A percentile compares a stretch with the other conserved stretches of the same genome.
Conservation (phyloP, 1,140 invertebrate species). For the Zeugodacus cucurbitae region DNA sequence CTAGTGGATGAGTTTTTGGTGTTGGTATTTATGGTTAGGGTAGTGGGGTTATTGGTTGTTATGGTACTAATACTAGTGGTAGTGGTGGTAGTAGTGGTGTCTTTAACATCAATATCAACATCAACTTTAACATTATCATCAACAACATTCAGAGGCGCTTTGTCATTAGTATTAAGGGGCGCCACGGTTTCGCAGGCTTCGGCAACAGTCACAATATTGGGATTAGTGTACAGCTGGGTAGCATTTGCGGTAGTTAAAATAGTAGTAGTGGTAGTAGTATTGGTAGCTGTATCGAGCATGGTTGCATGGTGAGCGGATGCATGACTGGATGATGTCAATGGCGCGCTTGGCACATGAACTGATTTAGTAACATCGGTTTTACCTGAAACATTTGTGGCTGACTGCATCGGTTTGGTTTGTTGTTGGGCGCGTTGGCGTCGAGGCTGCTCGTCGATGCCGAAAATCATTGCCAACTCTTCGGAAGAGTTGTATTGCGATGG, state of each 20-base stretch:
- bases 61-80: constrained; percentile 44
- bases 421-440: constrained; percentile 21
- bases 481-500: constrained; percentile 72
- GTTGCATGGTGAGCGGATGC: background rate
- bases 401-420: constrained; percentile 37
- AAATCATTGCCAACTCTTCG: constrained; percentile 72
- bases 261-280: background rate
- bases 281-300: background rate
- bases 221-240: constrained; percentile 50
- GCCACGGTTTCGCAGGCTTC: background rate
- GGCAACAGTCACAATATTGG: constrained; percentile 38
- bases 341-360: background rate
- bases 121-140: constrained; percentile 47
- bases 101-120: constrained; percentile 5
- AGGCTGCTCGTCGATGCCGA: constrained; percentile 62
- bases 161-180: background rate
- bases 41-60: constrained; percentile 46
- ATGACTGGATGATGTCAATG: constrained; percentile 23
- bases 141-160: constrained; percentile 45
- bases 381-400: constrained; percentile 37
- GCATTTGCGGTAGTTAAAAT: background rate
- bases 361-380: constrained; percentile 11
- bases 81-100: constrained; percentile 46
- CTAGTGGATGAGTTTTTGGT: background rate
- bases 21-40: background rate